These are phyloP conservation scores for Drosophila falleni DNA, from an alignment of 2,888 invertebrate genomes.

Conservation along the genomic window DNA sequence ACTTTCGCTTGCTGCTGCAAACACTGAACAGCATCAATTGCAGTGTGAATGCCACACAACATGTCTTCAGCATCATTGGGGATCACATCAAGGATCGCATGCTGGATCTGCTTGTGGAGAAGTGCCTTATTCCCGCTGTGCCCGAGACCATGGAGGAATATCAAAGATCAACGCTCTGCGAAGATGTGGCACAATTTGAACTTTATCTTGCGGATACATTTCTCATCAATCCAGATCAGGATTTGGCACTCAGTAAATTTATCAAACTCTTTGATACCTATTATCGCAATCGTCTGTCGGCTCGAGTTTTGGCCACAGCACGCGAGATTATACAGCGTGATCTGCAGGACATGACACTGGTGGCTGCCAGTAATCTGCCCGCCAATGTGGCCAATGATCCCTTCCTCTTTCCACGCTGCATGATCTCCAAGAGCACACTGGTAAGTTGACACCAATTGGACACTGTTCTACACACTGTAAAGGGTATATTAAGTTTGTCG, in stretches of 20 bases:
- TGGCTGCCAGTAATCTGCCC: constrained; percentile 85
- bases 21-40: constrained; percentile 82
- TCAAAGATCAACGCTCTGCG: constrained; percentile 88
- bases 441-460: constrained; percentile 63
- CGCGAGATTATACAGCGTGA: constrained; percentile 92
- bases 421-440: constrained; percentile 85
- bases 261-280: constrained; percentile 90
- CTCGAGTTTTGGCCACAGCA: constrained; percentile 89
- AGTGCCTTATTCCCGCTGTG: constrained; percentile 91
- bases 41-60: constrained; percentile 72
- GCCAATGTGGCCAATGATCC: constrained; percentile 78
- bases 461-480: too few relatives aligned
- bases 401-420: constrained; percentile 84
- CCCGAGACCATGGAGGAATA: constrained; percentile 91
- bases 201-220: constrained; percentile 87
- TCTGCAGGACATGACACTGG: constrained; percentile 90
- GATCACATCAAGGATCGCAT: constrained; percentile 87
- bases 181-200: constrained; percentile 89
- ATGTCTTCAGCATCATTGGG: constrained; percentile 86
- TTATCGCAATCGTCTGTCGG: constrained; percentile 92
- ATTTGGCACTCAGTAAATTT: constrained; percentile 89
- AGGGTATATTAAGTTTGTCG: too few relatives aligned
- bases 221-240: constrained; percentile 86
- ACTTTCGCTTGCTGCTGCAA: constrained; percentile 76
- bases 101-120: constrained; percentile 88